These are phyloP conservation scores for Phacellophora camtschatica DNA, from an alignment of 30 jellyfish, hydroid and myxozoan genomes.

Conservation along the genomic window DNA sequence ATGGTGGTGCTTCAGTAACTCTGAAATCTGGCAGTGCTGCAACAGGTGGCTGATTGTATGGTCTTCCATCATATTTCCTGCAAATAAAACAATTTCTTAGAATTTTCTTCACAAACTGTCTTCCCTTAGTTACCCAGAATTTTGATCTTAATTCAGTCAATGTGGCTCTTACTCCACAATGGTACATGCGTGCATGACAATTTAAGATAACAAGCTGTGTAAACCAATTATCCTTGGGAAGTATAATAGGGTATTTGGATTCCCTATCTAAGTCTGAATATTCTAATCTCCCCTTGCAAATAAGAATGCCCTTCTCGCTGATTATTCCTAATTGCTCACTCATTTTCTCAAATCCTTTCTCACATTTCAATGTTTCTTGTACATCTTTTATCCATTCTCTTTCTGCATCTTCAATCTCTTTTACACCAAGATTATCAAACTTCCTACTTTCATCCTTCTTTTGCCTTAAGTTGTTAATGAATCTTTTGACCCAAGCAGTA, in stretches of 20 bases:
- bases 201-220: conserved; percentile 7
- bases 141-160: conserved; percentile 54
- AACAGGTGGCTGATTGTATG: conserved; percentile 13
- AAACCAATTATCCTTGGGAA: conserved; percentile 34
- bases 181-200: conserved; percentile 39
- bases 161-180: conserved; percentile 29
- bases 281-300: conserved; percentile 36
- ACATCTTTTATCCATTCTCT: conserved; percentile 26
- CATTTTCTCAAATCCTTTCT: not conserved
- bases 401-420: conserved; percentile 35
- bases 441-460: conserved; percentile 6
- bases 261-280: conserved; percentile 34
- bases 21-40: conserved; percentile 56
- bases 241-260: conserved; percentile 24
- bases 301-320: conserved; percentile 7
- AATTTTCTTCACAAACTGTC: conserved; percentile 46
- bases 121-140: conserved; percentile 54
- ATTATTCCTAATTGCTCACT: not conserved
- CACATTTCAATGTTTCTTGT: not conserved
- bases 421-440: not conserved
- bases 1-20: conserved; percentile 47
- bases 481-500: conserved; percentile 28
- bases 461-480: not conserved
- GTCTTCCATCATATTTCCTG: conserved; percentile 11
- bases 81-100: conserved; percentile 35